Evolutionary conservation across 2,797 vertebrate genomes (phyloP).

Genomic region (Enteromius treurensis): DNA sequence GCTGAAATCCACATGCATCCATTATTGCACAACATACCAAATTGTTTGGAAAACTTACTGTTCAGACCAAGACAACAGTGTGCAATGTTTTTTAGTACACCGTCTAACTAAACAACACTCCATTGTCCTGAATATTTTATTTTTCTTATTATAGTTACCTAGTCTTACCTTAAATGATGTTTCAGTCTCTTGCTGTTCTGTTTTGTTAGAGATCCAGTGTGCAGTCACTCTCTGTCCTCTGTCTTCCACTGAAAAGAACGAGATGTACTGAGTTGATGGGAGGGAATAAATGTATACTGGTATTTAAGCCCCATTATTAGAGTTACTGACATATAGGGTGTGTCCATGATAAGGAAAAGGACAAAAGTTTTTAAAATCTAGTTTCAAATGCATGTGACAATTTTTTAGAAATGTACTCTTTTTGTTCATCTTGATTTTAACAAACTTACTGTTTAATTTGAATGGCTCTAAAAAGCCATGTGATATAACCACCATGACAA

Average conservation of each 20-base stretch:
- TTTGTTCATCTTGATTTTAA: background rate
- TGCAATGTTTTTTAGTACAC: slow-evolving; percentile 1
- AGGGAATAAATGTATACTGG: background rate
- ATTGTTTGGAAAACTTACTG: slow-evolving; percentile 7
- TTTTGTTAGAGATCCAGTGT: slow-evolving; percentile 49
- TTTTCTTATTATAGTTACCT: background rate
- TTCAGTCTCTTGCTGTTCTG: slow-evolving; percentile 31
- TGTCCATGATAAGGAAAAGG: background rate
- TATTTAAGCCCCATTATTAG: background rate
- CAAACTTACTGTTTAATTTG: background rate
- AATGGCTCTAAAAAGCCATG: background rate
- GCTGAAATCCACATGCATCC: background rate
- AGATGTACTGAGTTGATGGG: slow-evolving; percentile 17
- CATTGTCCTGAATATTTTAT: background rate
- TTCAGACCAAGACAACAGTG: background rate
- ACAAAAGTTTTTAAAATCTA: background rate
- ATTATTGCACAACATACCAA: background rate
- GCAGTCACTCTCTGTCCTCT: slow-evolving; percentile 52
- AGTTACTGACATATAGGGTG: background rate
- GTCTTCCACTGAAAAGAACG: slow-evolving; percentile 50
- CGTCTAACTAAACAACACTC: background rate
- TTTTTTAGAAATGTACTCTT: background rate
- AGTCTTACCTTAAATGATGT: slow-evolving; percentile 49
- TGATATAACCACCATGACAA: background rate
- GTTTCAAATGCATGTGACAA: no score